Base-by-base conservation (phyloP, 2,113 vertebrate species). In the Calonectris borealis region DNA sequence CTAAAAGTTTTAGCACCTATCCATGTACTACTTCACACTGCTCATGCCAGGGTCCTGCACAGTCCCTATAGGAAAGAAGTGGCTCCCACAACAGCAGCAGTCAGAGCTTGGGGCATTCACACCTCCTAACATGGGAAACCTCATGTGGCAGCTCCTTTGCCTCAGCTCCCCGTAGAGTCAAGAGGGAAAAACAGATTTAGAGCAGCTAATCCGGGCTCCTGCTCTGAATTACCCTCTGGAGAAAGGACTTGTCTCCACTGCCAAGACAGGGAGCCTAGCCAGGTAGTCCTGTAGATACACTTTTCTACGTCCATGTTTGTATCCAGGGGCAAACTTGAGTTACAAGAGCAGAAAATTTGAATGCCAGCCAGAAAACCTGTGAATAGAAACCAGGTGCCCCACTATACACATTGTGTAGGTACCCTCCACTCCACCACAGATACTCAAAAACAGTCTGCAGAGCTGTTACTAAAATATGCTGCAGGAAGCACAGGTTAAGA, bases 401-500 rank as follows among this genome's bases (percentile, higher is more conserved):
- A 0, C 46, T 49, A 5, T 8, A 11, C 42, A 4, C 49, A 3
- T 31, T 1, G 9, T 4, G 52, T 19, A 24, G 64, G 65, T 60
- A 42, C 75, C 55, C 82, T 48, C 32, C 3, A 4, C 4, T 22
- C 24, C 57, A n/a, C 7, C 69, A 29, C 76, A 36, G 46, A 13
- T 5, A 24, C 54, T 40, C 78, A 25, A 20, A 29, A 36, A 0
- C 18, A 7, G 62, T 14, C 78, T 66, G 57, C 58, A 81, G 82
- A 83, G 70, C 93, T 10, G 4, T 40, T 10, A 42, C 4, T 62
- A 48, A 51, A 72, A 57, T 26, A 58, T 83, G 93, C 90, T 85
- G 81, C 78, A 79, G 81, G 60, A 94, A 93, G 78, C 86, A 40
- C 51, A 25, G 40, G 83, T 19, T 88, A 86, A 83, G 85, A 96